Conservation (phyloP, 1,140 invertebrate species). For the Panagrolaimus sp. region DNA sequence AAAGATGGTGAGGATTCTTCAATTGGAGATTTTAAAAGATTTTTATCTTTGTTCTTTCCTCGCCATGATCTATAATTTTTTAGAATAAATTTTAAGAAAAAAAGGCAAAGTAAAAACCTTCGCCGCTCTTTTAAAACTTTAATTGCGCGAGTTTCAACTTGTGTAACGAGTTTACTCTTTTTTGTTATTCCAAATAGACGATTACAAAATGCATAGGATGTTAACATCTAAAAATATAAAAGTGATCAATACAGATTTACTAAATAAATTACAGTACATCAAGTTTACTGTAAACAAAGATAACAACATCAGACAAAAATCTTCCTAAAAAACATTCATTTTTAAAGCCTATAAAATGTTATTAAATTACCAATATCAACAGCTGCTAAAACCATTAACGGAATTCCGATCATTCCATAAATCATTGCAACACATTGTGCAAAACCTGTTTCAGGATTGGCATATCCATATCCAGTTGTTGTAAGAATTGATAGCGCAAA, state of each 20-base stretch:
- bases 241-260: too few relatives aligned
- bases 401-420: constrained; percentile 62
- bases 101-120: too few relatives aligned
- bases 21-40: neutral
- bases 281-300: constrained; percentile 45
- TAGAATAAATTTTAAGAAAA: too few relatives aligned
- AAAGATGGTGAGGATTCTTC: too few relatives aligned
- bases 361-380: constrained; percentile 48
- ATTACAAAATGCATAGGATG: too few relatives aligned
- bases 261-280: constrained; percentile 4
- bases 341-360: too few relatives aligned
- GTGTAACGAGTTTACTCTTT: constrained; percentile 33
- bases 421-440: constrained; percentile 60
- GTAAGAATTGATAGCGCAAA: constrained; percentile 59
- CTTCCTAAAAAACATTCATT: constrained; percentile 6
- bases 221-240: too few relatives aligned
- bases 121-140: constrained; percentile 23
- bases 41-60: neutral
- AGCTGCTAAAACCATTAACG: constrained; percentile 60
- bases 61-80: too few relatives aligned
- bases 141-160: constrained; percentile 47
- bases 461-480: constrained; percentile 62
- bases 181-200: neutral
- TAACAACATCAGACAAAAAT: constrained; percentile 56
- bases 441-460: constrained; percentile 59